These are phyloP conservation scores for Hypomesus transpacificus DNA, from an alignment of 2,113 vertebrate genomes.

Conservation along the genomic window DNA sequence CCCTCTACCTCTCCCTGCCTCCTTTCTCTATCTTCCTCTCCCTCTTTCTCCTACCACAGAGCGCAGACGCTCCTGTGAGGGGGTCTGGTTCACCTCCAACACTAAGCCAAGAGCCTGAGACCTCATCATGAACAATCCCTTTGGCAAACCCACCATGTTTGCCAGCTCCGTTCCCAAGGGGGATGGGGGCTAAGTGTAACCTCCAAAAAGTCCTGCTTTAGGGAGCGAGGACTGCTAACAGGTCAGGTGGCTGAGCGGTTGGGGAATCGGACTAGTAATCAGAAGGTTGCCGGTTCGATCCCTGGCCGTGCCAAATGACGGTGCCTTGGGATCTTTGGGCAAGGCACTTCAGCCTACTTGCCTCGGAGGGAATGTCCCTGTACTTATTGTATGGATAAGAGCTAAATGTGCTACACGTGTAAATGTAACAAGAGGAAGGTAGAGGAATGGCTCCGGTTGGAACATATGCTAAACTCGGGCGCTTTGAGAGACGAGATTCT, in stretches of 20 bases:
- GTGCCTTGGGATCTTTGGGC: too few species aligned
- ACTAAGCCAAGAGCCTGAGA: conserved; percentile 22
- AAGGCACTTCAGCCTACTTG: too few species aligned
- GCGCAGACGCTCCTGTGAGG: conserved; percentile 17
- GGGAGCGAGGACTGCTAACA: neutral
- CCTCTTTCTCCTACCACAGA: conserved; percentile 26
- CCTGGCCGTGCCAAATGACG: too few species aligned
- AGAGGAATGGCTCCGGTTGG: conserved; percentile 69
- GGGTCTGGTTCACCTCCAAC: neutral
- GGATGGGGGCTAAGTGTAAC: conserved; percentile 53
- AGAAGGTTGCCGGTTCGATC: conserved; percentile 22
- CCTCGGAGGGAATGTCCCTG: too few species aligned
- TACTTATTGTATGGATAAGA: too few species aligned
- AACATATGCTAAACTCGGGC: conserved; percentile 60
- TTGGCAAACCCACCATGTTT: conserved; percentile 59
- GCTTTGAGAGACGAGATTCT: conserved; percentile 46
- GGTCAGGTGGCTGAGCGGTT: neutral
- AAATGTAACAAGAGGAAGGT: conserved; percentile 57
- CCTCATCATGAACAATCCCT: conserved; percentile 50
- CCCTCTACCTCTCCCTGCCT: conserved; percentile 23
- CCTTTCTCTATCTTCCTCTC: neutral
- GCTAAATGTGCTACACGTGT: conserved; percentile 34
- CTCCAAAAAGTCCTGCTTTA: conserved; percentile 19
- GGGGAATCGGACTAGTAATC: neutral
- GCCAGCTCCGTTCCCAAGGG: conserved; percentile 54